A percentile compares a stretch with the other conserved stretches of the same genome.
Conservation (phyloP, 2,797 vertebrate genomes). For the Acrossocheilus fasciatus region DNA sequence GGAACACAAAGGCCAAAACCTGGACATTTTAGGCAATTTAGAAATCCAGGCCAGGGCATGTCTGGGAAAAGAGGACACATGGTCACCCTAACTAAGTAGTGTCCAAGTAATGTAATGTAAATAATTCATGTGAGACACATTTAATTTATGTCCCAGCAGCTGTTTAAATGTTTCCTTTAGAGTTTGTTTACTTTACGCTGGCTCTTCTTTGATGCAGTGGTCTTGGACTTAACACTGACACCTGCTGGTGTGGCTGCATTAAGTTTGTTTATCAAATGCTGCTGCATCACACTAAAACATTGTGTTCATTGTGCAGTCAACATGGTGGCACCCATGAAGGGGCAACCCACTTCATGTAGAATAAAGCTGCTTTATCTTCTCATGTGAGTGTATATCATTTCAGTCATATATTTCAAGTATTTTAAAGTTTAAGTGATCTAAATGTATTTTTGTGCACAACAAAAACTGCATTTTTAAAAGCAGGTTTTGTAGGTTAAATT, state of each 20-base stretch:
- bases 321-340: not conserved
- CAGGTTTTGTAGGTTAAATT: not conserved
- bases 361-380: not conserved
- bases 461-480: not conserved
- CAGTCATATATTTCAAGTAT: not conserved
- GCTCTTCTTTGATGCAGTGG: not conserved
- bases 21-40: not conserved
- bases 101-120: slow-evolving; percentile 19
- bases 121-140: not conserved
- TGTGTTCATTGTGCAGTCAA: not conserved
- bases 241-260: not conserved
- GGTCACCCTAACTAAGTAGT: not conserved
- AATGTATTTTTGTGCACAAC: not conserved
- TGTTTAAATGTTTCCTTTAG: not conserved
- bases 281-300: not conserved
- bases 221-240: not conserved
- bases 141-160: not conserved
- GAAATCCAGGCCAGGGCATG: not conserved
- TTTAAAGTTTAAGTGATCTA: not conserved
- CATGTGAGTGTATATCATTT: not conserved
- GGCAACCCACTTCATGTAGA: not conserved
- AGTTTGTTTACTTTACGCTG: not conserved
- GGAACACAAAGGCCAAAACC: not conserved
- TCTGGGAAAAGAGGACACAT: not conserved
- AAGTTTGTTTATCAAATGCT: not conserved